These are phyloP conservation scores for Xerus rutilus DNA, from an alignment of 2,797 vertebrate genomes.

Conservation along the genomic window DNA sequence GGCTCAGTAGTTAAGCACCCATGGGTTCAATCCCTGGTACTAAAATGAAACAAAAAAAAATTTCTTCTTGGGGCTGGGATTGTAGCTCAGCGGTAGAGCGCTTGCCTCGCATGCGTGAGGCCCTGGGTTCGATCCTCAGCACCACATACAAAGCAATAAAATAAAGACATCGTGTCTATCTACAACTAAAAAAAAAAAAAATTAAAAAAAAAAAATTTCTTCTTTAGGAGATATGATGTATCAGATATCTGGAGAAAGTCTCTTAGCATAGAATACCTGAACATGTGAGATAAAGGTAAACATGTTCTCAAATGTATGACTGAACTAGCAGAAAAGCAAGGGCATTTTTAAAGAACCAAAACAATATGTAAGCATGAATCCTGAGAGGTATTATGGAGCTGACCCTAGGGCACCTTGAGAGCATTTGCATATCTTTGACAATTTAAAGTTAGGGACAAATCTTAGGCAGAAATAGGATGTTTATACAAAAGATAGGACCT, in stretches of 20 bases:
- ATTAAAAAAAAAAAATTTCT: background rate
- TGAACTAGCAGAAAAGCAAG: background rate
- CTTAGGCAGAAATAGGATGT: background rate
- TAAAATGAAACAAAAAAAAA: background rate
- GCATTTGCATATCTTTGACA: background rate
- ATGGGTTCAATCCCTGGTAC: no score
- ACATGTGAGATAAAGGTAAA: background rate
- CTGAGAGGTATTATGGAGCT: background rate
- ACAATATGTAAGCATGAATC: background rate
- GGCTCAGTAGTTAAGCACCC: no score
- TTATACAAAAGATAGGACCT: background rate
- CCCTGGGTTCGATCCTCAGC: no score
- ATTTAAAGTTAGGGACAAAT: background rate
- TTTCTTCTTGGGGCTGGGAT: no score
- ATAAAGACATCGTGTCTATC: no score
- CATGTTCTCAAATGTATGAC: background rate
- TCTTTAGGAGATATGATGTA: slow-evolving; percentile 22
- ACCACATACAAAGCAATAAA: no score
- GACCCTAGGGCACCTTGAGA: background rate
- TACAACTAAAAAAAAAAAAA: background rate
- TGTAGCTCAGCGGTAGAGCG: no score
- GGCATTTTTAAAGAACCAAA: background rate
- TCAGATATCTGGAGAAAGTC: slow-evolving; percentile 2
- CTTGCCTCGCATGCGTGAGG: no score
- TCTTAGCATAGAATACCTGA: background rate